Percentiles rank a stretch among this genome's conserved stretches.
These are phyloP conservation scores for Pantala flavescens DNA, from an alignment of 1,140 invertebrate species.

Conservation along the genomic window DNA sequence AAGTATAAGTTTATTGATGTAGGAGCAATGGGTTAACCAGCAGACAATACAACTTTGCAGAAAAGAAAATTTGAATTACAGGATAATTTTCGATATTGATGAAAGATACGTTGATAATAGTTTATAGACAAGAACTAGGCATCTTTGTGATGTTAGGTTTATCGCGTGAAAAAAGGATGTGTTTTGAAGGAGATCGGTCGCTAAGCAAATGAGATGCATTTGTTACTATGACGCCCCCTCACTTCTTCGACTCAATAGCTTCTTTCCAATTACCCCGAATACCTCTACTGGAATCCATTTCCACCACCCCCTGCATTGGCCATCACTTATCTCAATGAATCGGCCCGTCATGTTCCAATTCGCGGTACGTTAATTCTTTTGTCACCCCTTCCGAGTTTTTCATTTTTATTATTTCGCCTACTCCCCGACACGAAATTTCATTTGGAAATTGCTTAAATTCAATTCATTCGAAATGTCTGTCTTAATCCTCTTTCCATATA, in stretches of 20 bases:
- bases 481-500: neutral
- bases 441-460: slow-evolving; percentile 10
- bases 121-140: no score
- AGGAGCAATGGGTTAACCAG: no score
- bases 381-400: neutral
- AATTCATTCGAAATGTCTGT: neutral
- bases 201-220: no score
- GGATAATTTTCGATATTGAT: no score
- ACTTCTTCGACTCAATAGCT: neutral
- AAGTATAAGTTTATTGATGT: no score
- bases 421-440: neutral
- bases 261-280: neutral
- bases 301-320: neutral
- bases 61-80: no score
- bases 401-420: neutral
- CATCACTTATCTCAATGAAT: slow-evolving; percentile 1
- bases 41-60: no score
- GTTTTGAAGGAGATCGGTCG: no score
- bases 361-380: slow-evolving; percentile 5
- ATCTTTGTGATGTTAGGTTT: no score
- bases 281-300: neutral
- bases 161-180: no score
- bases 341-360: neutral
- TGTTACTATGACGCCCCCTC: no score
- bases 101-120: no score